phyloP scores from a whole-genome alignment of 2,888 invertebrate genomes.

The Hirtodrosophila histrioides region DNA sequence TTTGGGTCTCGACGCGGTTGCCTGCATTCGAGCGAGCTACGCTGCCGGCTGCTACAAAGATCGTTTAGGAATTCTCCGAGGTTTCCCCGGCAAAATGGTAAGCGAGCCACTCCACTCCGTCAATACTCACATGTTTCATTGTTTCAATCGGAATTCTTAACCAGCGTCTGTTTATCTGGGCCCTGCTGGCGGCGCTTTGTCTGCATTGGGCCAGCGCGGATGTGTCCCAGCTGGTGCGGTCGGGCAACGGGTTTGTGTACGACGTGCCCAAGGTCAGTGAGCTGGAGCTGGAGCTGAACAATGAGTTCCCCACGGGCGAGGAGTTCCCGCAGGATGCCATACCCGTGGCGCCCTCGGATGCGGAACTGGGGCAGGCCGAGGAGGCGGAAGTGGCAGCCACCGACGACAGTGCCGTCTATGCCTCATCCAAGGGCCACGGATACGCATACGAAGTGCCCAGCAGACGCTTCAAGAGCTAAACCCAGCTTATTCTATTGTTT shows the following conservation, averaged over 20 bases:
- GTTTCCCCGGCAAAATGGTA: conserved; percentile 57
- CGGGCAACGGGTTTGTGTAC: conserved; percentile 79
- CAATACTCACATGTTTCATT: neutral
- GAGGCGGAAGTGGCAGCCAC: conserved; percentile 37
- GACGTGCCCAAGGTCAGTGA: conserved; percentile 68
- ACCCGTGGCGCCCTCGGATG: conserved; percentile 73
- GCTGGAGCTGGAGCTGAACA: conserved; percentile 67
- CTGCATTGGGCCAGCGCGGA: conserved; percentile 57
- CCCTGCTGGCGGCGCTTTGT: conserved; percentile 35
- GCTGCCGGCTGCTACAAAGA: conserved; percentile 59
- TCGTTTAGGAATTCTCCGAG: conserved; percentile 44
- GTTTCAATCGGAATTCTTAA: neutral
- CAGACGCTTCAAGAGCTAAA: conserved; percentile 58
- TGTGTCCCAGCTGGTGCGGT: conserved; percentile 69
- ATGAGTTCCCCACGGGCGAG: conserved; percentile 72
- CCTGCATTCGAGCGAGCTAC: conserved; percentile 70
- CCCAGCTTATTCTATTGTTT: conserved; percentile 3
- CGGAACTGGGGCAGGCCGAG: conserved; percentile 54
- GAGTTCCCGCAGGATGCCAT: conserved; percentile 72
- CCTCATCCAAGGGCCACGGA: conserved; percentile 52
- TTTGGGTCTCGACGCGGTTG: conserved; percentile 52
- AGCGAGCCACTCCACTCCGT: conserved; percentile 8
- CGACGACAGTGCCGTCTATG: conserved; percentile 30
- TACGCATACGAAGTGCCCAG: conserved; percentile 66
- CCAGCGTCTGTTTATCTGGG: conserved; percentile 49